A percentile compares a stretch with the other conserved stretches of the same genome.
These are phyloP conservation scores for Nanorana parkeri DNA, from an alignment of 2,113 vertebrate species.

Conservation along the genomic window DNA sequence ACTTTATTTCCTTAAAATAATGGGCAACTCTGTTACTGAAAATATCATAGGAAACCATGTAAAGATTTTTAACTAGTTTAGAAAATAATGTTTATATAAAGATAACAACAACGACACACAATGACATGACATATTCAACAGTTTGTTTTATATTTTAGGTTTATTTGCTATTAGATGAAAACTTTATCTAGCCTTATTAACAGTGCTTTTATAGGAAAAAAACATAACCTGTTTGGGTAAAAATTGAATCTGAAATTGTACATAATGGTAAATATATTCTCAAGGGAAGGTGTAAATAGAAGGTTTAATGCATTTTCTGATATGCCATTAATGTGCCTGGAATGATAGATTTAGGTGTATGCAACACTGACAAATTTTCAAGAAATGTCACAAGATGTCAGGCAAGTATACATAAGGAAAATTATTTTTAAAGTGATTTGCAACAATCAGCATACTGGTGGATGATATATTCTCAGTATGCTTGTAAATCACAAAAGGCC, in stretches of 20 bases:
- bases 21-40: too few species aligned
- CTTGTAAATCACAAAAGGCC: not conserved
- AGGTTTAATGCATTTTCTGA: conserved; percentile 49
- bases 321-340: conserved; percentile 36
- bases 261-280: conserved; percentile 38
- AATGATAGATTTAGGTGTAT: conserved; percentile 54
- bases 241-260: conserved; percentile 30
- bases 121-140: too few species aligned
- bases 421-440: conserved; percentile 52
- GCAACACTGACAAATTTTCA: conserved; percentile 55
- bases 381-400: conserved; percentile 51
- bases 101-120: too few species aligned
- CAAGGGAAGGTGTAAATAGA: conserved; percentile 31
- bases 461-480: conserved; percentile 13
- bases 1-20: too few species aligned
- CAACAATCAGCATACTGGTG: conserved; percentile 38
- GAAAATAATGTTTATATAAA: too few species aligned
- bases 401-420: conserved; percentile 47
- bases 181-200: not conserved
- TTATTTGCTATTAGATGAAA: too few species aligned
- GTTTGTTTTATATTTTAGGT: too few species aligned
- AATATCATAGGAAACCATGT: too few species aligned
- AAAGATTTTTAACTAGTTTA: too few species aligned
- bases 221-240: conserved; percentile 29
- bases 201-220: not conserved